Evolutionary conservation across 2,888 invertebrate species (phyloP).

Genomic region (Operophtera brumata): DNA sequence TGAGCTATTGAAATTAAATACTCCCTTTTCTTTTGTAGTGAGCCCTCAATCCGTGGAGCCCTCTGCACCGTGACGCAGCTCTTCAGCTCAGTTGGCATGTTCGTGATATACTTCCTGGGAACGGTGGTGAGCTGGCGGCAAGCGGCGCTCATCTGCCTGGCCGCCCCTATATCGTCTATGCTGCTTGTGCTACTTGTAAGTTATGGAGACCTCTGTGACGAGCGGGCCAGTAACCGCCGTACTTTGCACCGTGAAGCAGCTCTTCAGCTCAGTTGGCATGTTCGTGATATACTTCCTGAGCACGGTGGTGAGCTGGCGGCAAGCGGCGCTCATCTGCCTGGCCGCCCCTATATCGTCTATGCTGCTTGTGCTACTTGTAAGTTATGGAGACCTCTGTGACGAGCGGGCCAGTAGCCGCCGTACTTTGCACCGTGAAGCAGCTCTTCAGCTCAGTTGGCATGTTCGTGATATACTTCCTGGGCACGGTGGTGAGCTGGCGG

Average conservation of each 20-base stretch:
- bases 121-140: constrained; percentile 72
- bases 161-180: constrained; percentile 73
- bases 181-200: constrained; percentile 72
- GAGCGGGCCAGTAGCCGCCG: too few species aligned
- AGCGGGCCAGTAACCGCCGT: too few species aligned
- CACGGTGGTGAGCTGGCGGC: constrained; percentile 72
- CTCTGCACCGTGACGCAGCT: constrained; percentile 74
- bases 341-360: constrained; percentile 72
- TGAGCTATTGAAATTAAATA: too few species aligned
- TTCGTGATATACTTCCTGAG: constrained; percentile 77
- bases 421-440: constrained; percentile 74
- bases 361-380: constrained; percentile 71
- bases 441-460: constrained; percentile 71
- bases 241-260: constrained; percentile 60
- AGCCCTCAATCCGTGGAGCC: constrained; percentile 76
- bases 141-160: constrained; percentile 71
- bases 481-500: constrained; percentile 74
- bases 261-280: constrained; percentile 70
- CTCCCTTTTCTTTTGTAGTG: constrained; percentile 48
- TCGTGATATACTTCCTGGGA: constrained; percentile 76
- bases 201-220: constrained; percentile 12
- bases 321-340: constrained; percentile 71
- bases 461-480: constrained; percentile 75
- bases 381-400: constrained; percentile 30
- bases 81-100: constrained; percentile 70